Evolutionary conservation across 2,888 invertebrate genomes (phyloP).

Genomic region (Acrocyrtus sp.): DNA sequence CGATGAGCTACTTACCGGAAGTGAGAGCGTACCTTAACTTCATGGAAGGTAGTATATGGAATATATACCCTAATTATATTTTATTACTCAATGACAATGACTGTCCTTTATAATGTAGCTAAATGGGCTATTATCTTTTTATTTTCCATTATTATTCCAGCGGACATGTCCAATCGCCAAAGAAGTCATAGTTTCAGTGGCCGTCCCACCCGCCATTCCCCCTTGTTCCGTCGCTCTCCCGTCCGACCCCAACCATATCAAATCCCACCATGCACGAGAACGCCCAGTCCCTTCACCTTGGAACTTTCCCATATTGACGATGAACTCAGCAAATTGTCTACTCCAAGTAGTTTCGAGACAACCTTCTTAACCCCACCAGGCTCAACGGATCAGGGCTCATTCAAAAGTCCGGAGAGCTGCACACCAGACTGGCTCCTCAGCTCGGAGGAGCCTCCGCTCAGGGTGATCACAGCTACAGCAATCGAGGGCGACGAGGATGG

Average conservation of each 20-base stretch:
- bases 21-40: slow-evolving; percentile 49
- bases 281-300: slow-evolving; percentile 40
- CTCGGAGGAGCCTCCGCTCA: slow-evolving; percentile 27
- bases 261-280: slow-evolving; percentile 4
- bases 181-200: slow-evolving; percentile 53
- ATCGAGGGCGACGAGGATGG: slow-evolving; percentile 6
- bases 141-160: slow-evolving; percentile 1
- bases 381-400: slow-evolving; percentile 52
- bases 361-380: slow-evolving; percentile 49
- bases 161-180: slow-evolving; percentile 49
- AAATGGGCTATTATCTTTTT: not conserved
- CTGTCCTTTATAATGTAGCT: too few relatives aligned
- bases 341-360: slow-evolving; percentile 49
- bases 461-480: slow-evolving; percentile 15
- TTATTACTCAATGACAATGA: too few relatives aligned
- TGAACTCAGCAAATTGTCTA: slow-evolving; percentile 39
- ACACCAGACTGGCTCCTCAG: slow-evolving; percentile 52
- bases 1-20: slow-evolving; percentile 55
- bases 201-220: slow-evolving; percentile 27
- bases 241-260: slow-evolving; percentile 8
- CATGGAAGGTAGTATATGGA: slow-evolving; percentile 52
- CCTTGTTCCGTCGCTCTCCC: slow-evolving; percentile 32
- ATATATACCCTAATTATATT: too few relatives aligned
- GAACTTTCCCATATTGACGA: slow-evolving; percentile 41
- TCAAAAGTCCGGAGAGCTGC: slow-evolving; percentile 41